phyloP scores from a whole-genome alignment of 2,888 invertebrate species.

The Ophion ventricosus region DNA sequence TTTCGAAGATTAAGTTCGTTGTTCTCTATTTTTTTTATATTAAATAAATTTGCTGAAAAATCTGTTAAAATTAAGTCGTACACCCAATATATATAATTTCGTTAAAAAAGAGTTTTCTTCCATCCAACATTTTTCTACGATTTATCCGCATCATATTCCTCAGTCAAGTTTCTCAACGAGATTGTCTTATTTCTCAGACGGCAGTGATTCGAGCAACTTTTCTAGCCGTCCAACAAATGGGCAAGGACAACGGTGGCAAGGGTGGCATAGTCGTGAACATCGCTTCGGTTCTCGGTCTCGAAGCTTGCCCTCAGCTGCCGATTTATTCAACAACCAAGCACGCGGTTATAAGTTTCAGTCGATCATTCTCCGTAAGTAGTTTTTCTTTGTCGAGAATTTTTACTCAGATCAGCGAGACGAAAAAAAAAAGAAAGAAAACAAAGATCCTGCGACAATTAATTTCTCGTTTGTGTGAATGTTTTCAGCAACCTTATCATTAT shows the following conservation, averaged over 20 bases:
- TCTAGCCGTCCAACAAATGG: slow-evolving; percentile 83
- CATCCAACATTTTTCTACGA: too few relatives aligned
- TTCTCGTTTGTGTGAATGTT: background rate
- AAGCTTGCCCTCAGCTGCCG: slow-evolving; percentile 84
- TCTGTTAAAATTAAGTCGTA: too few relatives aligned
- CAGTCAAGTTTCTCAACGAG: too few relatives aligned
- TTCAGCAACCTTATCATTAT: slow-evolving; percentile 81
- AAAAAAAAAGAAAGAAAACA: background rate
- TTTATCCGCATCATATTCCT: too few relatives aligned
- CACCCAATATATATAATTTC: too few relatives aligned
- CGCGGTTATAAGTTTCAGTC: slow-evolving; percentile 80
- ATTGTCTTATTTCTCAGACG: slow-evolving; percentile 73
- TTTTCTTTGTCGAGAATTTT: background rate
- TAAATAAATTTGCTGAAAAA: too few relatives aligned
- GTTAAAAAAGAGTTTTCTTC: too few relatives aligned
- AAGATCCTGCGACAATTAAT: background rate
- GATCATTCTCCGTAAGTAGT: slow-evolving; percentile 78
- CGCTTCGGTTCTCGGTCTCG: slow-evolving; percentile 86
- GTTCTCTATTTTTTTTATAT: too few relatives aligned
- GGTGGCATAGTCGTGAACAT: slow-evolving; percentile 89
- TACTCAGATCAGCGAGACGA: background rate
- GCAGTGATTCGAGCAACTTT: slow-evolving; percentile 82
- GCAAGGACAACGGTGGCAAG: slow-evolving; percentile 82
- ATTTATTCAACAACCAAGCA: slow-evolving; percentile 87
- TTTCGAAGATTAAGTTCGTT: too few relatives aligned